Evolutionary conservation across 2,797 vertebrate genomes (phyloP), one percentile per base, ranked within the genome.

Genomic region (Chiroxiphia lanceolata): DNA sequence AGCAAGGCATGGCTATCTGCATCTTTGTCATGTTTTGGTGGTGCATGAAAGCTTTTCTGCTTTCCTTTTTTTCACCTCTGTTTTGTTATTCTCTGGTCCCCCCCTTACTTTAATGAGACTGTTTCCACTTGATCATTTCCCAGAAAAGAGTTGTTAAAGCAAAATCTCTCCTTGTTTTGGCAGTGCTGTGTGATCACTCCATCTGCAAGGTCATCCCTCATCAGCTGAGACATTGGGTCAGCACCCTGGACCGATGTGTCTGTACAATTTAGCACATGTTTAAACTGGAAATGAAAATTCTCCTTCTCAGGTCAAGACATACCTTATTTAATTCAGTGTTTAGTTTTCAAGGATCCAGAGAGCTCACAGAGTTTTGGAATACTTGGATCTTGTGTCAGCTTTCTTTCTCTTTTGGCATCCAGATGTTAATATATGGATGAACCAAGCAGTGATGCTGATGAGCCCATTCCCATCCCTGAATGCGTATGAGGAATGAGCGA

Each of bases 341-440:
- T 40, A 27, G 22, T 59, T 93, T 83, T 91, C 50, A 75, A 86
- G 25, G 42, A 56, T 78, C 27, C 40, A 53, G 63, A 64, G 57
- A 72, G 31, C 56, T 93, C 7, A 2, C 47, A n/a, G 5, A 77
- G 17, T 87, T 96, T 91, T 79, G 70, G 59, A 92, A 72, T 54
- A 15, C 56, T 70, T 6, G 0, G 25, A 9, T 53, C 15, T 83
- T 44, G 17, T 78, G 71, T 83, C 53, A 81, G 60, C 61, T 93
- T 56, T 89, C 4, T 0, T 84, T 96, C 71, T 89, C 53, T 89
- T 93, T 93, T 91, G 92, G 84, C 57, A 65, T 85, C 84, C 92
- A 90, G 91, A 91, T 96, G 82, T 90, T 91, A 88, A 81, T 96
- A 31, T 93, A 75, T 0, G 11, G 69, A 53, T 50, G 75, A 91